Evolutionary conservation across 1,140 invertebrate species (phyloP).

Genomic region (Aphis craccivora): DNA sequence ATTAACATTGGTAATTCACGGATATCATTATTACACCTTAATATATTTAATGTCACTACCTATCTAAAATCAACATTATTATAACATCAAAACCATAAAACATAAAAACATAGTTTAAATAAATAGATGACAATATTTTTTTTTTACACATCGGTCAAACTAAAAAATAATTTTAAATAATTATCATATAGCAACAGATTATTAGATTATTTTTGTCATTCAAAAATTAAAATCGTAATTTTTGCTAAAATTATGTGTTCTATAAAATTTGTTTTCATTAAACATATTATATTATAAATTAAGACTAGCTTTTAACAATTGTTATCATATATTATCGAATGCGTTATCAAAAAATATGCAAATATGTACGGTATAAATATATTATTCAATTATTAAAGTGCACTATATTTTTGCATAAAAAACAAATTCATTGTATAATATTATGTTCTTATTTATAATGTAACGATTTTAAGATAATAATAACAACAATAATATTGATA

Average conservation of each 20-base stretch:
- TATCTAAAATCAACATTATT: neutral
- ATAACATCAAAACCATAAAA: neutral
- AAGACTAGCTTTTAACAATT: neutral
- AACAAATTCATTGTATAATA: neutral
- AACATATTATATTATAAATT: neutral
- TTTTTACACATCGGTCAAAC: too few relatives aligned
- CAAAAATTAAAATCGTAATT: too few relatives aligned
- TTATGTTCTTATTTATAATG: neutral
- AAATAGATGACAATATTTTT: too few relatives aligned
- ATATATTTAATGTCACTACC: conserved; percentile 17
- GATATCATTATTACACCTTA: neutral
- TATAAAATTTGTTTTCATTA: neutral
- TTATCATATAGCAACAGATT: too few relatives aligned
- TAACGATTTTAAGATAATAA: neutral
- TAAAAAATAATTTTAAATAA: too few relatives aligned
- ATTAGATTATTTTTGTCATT: neutral
- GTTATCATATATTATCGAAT: neutral
- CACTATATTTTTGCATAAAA: neutral
- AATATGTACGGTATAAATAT: neutral
- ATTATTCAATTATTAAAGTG: neutral
- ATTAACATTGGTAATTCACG: neutral
- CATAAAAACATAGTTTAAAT: neutral
- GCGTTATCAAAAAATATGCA: neutral
- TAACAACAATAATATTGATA: neutral
- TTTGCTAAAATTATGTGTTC: too few relatives aligned